Percentiles rank a stretch among this genome's conserved stretches.
These are phyloP conservation scores for Paragorgia papillata DNA, from an alignment of 92 coral and sea anemone genomes.

Conservation along the genomic window DNA sequence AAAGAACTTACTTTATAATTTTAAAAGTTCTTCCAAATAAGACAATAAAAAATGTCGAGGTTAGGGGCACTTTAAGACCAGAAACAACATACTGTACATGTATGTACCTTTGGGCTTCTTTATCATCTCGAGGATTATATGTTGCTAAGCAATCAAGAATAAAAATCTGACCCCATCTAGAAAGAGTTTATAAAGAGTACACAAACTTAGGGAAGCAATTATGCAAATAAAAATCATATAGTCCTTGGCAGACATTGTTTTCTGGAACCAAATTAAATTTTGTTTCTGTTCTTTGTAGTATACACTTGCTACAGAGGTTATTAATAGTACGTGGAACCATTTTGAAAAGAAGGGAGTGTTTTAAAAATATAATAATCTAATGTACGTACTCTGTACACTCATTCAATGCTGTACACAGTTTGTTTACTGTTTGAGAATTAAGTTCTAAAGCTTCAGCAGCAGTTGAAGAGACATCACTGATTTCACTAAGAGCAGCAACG, in stretches of 20 bases:
- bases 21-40: too few species aligned
- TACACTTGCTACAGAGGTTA: too few species aligned
- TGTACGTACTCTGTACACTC: slow-evolving; percentile 95
- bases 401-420: slow-evolving; percentile 91
- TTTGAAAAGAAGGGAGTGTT: neutral
- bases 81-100: neutral
- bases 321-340: too few species aligned
- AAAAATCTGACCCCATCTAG: slow-evolving; percentile 98
- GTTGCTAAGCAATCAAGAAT: slow-evolving; percentile 95
- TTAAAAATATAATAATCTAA: neutral
- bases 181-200: neutral
- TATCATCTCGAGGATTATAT: slow-evolving; percentile 96
- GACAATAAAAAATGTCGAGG: too few species aligned
- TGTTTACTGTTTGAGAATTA: slow-evolving; percentile 96
- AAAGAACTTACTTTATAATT: too few species aligned
- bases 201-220: neutral
- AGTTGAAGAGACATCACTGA: slow-evolving; percentile 88
- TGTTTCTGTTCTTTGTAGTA: too few species aligned
- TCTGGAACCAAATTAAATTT: too few species aligned
- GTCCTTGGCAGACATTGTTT: too few species aligned
- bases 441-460: slow-evolving; percentile 98
- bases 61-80: too few species aligned
- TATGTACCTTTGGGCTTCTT: slow-evolving; percentile 93
- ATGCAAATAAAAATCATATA: neutral
- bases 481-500: slow-evolving; percentile 94